Evolutionary conservation across 2,113 vertebrate species (phyloP).

Genomic region (Xyrauchen texanus): DNA sequence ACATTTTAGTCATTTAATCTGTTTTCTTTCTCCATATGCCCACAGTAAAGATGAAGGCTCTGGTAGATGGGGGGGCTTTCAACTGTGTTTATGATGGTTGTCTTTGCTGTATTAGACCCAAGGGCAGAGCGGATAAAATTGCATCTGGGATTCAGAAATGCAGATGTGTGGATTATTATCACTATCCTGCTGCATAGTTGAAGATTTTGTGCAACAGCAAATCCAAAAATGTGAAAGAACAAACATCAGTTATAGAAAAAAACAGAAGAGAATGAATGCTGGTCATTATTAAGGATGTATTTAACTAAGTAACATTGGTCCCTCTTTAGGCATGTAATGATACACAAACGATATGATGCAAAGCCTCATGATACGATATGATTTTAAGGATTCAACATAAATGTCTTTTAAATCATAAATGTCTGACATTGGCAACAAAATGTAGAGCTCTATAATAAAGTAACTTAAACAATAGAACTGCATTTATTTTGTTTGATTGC

Average conservation of each 20-base stretch:
- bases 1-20: conserved; percentile 19
- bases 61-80: conserved; percentile 7
- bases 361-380: too few species aligned
- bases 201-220: background rate
- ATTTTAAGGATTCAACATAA: too few species aligned
- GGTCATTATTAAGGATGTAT: too few species aligned
- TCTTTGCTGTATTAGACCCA: conserved; percentile 24
- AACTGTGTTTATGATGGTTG: conserved; percentile 19
- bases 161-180: conserved; percentile 19
- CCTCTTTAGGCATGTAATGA: too few species aligned
- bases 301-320: too few species aligned
- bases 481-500: too few species aligned
- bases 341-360: too few species aligned
- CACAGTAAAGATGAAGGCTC: conserved; percentile 7
- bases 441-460: too few species aligned
- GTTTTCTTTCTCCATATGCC: background rate
- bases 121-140: conserved; percentile 32
- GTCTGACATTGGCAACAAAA: too few species aligned
- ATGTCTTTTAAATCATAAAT: too few species aligned
- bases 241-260: background rate
- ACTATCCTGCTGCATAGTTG: conserved; percentile 9
- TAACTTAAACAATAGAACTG: too few species aligned
- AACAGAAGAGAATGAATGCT: background rate
- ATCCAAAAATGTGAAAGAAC: background rate
- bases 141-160: conserved; percentile 37